Conservation (phyloP, 2,888 invertebrate species). For the Pyrocoelia pectoralis region DNA sequence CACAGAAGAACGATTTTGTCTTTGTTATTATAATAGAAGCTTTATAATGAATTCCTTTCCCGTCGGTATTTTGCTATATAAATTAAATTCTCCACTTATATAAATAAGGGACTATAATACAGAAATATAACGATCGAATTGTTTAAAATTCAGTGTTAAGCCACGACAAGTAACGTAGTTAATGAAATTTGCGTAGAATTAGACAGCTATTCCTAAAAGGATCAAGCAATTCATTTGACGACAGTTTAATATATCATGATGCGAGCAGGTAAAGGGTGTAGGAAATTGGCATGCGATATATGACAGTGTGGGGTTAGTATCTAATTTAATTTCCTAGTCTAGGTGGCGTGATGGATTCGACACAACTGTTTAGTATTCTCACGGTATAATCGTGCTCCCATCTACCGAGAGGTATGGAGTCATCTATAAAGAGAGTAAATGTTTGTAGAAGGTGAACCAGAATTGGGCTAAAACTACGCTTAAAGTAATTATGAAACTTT, state of each 20-base stretch:
- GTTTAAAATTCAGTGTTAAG: constrained; percentile 7
- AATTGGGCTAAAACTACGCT: constrained; percentile 35
- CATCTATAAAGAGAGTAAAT: constrained; percentile 45
- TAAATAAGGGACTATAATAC: not conserved
- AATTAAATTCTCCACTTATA: too few species aligned
- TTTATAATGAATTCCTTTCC: too few species aligned
- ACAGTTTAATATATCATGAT: constrained; percentile 32
- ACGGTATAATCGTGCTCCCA: constrained; percentile 28
- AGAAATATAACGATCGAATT: not conserved
- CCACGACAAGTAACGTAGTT: not conserved
- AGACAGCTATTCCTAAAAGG: constrained; percentile 26
- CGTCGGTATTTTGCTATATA: too few species aligned
- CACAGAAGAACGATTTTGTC: not conserved
- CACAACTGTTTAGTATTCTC: constrained; percentile 45
- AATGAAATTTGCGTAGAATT: constrained; percentile 21
- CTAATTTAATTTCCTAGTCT: constrained; percentile 52
- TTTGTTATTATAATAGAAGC: too few species aligned
- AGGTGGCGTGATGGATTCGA: constrained; percentile 52
- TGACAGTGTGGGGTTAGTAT: constrained; percentile 50
- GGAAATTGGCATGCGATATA: constrained; percentile 55
- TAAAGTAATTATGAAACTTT: constrained; percentile 31
- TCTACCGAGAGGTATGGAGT: constrained; percentile 27
- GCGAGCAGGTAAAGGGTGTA: constrained; percentile 33
- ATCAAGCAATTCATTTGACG: constrained; percentile 34
- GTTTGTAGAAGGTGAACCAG: constrained; percentile 46